Conservation (phyloP, 2,888 invertebrate species). For the Panorpa germanica region DNA sequence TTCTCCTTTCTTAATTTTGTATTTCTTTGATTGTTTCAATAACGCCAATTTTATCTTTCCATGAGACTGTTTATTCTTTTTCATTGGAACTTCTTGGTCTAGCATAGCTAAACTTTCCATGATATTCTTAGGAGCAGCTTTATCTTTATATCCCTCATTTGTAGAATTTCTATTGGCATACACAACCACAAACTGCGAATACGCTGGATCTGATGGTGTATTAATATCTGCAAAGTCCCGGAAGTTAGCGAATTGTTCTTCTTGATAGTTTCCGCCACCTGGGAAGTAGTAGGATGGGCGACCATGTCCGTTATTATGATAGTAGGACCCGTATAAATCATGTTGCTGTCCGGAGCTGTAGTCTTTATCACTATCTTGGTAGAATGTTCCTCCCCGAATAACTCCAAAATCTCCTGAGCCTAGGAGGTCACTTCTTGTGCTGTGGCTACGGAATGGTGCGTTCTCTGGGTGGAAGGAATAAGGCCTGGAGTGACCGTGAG, state of each 20-base stretch:
- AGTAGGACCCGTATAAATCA: slow-evolving; percentile 36
- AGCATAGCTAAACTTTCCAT: slow-evolving; percentile 59
- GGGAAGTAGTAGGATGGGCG: slow-evolving; percentile 41
- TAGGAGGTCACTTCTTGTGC: slow-evolving; percentile 39
- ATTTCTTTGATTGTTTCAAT: no score
- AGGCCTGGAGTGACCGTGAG: slow-evolving; percentile 38
- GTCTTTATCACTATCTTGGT: slow-evolving; percentile 50
- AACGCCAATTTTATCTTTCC: no score
- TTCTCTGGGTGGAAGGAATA: slow-evolving; percentile 39
- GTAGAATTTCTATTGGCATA: slow-evolving; percentile 67
- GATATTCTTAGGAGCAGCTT: slow-evolving; percentile 52
- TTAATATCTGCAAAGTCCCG: slow-evolving; percentile 82
- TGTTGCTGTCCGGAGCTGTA: slow-evolving; percentile 28
- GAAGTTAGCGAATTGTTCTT: slow-evolving; percentile 78
- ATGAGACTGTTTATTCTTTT: slow-evolving; percentile 9
- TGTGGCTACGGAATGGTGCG: slow-evolving; percentile 27
- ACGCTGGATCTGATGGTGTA: slow-evolving; percentile 60
- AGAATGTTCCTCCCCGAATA: slow-evolving; percentile 71
- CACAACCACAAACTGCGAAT: slow-evolving; percentile 66
- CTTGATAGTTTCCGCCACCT: slow-evolving; percentile 45
- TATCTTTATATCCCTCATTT: slow-evolving; percentile 25
- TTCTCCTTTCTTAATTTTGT: no score
- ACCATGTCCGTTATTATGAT: slow-evolving; percentile 50
- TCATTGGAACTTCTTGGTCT: slow-evolving; percentile 31
- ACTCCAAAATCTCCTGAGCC: slow-evolving; percentile 79